phyloP scores from a whole-genome alignment of 2,113 vertebrate species.

The Sinocyclocheilus rhinocerous region DNA sequence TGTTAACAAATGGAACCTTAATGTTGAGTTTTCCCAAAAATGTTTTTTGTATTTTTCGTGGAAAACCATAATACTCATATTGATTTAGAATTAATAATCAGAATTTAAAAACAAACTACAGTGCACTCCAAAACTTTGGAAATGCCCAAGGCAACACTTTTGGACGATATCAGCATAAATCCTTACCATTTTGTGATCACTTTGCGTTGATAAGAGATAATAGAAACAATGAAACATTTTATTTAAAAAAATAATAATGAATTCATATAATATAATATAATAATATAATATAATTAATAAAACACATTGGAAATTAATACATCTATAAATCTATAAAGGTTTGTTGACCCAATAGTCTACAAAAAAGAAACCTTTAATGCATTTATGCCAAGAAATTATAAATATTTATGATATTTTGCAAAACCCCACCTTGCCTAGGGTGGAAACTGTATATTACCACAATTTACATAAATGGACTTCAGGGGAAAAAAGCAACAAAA shows the following conservation, averaged over 20 bases:
- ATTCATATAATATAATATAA: background rate
- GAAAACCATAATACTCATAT: too few relatives aligned
- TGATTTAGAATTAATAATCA: too few relatives aligned
- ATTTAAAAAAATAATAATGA: background rate
- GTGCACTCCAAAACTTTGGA: background rate
- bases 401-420: background rate
- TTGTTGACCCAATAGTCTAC: too few relatives aligned
- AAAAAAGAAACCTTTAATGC: background rate
- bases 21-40: too few relatives aligned
- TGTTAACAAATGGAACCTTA: too few relatives aligned
- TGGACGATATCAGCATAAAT: background rate
- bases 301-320: background rate
- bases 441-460: background rate
- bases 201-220: too few relatives aligned
- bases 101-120: background rate
- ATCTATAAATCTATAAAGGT: too few relatives aligned
- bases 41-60: too few relatives aligned
- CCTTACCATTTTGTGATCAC: too few relatives aligned
- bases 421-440: background rate
- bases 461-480: background rate
- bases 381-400: background rate
- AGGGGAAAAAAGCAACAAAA: background rate
- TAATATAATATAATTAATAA: background rate
- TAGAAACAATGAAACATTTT: background rate
- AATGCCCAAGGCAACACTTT: too few relatives aligned